A percentile compares a stretch with the other conserved stretches of the same genome.
These are phyloP conservation scores for Drosophila ananassae DNA, from an alignment of 1,140 invertebrate genomes.

Conservation along the genomic window DNA sequence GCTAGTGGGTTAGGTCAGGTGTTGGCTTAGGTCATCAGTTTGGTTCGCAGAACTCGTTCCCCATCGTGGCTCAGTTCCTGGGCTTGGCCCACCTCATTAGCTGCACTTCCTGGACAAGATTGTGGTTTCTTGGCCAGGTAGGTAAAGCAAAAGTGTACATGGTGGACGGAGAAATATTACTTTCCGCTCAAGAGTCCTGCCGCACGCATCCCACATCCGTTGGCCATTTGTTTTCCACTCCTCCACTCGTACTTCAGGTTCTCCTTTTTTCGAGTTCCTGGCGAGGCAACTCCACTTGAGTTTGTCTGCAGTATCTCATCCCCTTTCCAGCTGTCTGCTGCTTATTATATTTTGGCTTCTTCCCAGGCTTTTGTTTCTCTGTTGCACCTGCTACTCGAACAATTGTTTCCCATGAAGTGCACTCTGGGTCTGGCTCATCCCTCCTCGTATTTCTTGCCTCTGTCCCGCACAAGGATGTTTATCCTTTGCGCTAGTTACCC, in stretches of 20 bases:
- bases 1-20: slow-evolving; percentile 37
- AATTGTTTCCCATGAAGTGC: slow-evolving; percentile 59
- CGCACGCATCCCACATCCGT: slow-evolving; percentile 58
- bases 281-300: slow-evolving; percentile 33
- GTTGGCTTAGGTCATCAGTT: slow-evolving; percentile 40
- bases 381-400: slow-evolving; percentile 35
- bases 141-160: not conserved
- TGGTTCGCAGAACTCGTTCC: not conserved
- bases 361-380: slow-evolving; percentile 17
- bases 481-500: slow-evolving; percentile 63
- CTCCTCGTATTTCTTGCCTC: not conserved
- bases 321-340: slow-evolving; percentile 43
- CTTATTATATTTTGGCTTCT: slow-evolving; percentile 63
- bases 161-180: not conserved
- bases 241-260: slow-evolving; percentile 7
- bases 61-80: slow-evolving; percentile 10
- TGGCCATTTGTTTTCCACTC: slow-evolving; percentile 42
- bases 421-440: slow-evolving; percentile 6
- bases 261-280: slow-evolving; percentile 20
- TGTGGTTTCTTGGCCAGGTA: slow-evolving; percentile 24
- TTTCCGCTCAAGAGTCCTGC: slow-evolving; percentile 34
- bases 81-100: slow-evolving; percentile 45
- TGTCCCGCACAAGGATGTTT: slow-evolving; percentile 37
- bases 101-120: slow-evolving; percentile 35
- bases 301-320: slow-evolving; percentile 38